phyloP scores from a whole-genome alignment of 2,888 invertebrate species.

The Cylindroiulus punctatus region DNA sequence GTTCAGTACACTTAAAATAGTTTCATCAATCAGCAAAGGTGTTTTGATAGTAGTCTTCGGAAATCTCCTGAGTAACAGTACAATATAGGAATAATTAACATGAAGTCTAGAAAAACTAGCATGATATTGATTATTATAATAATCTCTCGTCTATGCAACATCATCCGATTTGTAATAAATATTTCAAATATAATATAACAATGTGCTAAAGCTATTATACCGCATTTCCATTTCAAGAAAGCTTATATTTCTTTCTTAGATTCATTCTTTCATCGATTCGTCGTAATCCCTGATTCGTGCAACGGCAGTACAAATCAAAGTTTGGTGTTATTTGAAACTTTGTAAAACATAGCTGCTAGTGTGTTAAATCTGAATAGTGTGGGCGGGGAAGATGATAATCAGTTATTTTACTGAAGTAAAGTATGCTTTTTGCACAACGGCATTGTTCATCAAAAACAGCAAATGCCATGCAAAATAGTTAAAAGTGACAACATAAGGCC shows the following conservation, averaged over 20 bases:
- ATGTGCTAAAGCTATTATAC: constrained; percentile 37
- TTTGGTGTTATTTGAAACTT: not conserved
- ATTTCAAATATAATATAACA: constrained; percentile 44
- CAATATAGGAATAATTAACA: constrained; percentile 40
- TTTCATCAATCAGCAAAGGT: constrained; percentile 16
- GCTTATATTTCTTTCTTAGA: too few species aligned
- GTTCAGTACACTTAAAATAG: not conserved
- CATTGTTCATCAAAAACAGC: constrained; percentile 4
- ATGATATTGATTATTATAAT: not conserved
- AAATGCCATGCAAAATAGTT: not conserved
- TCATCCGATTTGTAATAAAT: constrained; percentile 28
- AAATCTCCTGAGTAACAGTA: constrained; percentile 47
- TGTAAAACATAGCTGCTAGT: not conserved
- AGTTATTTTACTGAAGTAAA: not conserved
- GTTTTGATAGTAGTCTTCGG: constrained; percentile 19
- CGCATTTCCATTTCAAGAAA: constrained; percentile 35
- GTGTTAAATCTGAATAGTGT: not conserved
- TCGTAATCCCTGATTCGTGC: not conserved
- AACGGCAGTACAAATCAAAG: not conserved
- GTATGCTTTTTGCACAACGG: not conserved
- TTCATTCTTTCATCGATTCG: not conserved
- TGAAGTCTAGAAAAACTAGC: constrained; percentile 20
- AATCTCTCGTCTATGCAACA: constrained; percentile 27
- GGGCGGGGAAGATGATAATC: not conserved
- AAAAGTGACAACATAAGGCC: not conserved